Evolutionary conservation across 1,140 invertebrate genomes (phyloP), one percentile per base, ranked within the genome.

Genomic region (Brachionus paranguensis): DNA sequence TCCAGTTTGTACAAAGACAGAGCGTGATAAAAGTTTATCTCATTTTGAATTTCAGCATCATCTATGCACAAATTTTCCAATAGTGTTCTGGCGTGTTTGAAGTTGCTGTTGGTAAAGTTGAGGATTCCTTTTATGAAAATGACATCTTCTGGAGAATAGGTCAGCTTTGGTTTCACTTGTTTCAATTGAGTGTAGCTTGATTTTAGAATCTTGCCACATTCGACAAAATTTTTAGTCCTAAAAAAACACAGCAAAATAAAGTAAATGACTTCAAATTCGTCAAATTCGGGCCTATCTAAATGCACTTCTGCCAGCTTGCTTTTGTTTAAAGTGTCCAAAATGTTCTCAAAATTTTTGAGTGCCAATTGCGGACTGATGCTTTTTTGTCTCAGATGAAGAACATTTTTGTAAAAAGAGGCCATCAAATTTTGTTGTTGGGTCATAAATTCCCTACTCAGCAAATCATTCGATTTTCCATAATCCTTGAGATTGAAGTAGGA

Each of bases 241-340:
- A 76, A 76, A 76, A 50, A 47, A 29, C 72, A 50, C 29, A 50
- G 17, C 11, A 47, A 76, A 76, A 76, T 50, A n/a, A 76, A 76
- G 33, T 27, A 76, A 27, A 76, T 50, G 8, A 76, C 20, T 76
- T 76, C 72, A 1, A 50, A 14, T 50, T 76, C 45, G 11, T 76
- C 45, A 20, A 50, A 76, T 50, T 76, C 72, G 3, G 68, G 68
- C 17, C n/a, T 43, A 11, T 72, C 68, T 17, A 72, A 72, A 43
- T 43, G 33, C 8, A 17, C n/a, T 11, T 72, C 68, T 0, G 33
- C 14, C 5, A 24, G n/a, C 43, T 72, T 45, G 8, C 27, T 43
- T 43, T 72, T 20, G 10, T 76, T 76, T 1, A 50, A 50, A 14
- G 14, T 50, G 2, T 76, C 45, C 1, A 53, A 24, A 20, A 76